Base-by-base conservation (phyloP, 2,888 invertebrate genomes). In the Limnephilus marmoratus region DNA sequence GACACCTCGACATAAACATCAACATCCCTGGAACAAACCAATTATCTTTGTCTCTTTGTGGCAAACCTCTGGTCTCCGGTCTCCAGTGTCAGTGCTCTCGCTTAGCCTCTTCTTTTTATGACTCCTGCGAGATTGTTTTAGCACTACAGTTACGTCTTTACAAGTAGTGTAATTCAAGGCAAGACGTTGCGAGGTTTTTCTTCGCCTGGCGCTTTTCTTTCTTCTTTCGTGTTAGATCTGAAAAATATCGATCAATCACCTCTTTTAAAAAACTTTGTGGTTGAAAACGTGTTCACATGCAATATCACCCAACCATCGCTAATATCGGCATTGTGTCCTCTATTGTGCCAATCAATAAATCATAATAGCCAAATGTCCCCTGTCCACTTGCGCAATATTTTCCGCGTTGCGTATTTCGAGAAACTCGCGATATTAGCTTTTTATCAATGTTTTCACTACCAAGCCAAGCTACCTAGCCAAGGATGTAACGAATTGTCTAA, bases 1-100 rank as follows among this genome's bases (percentile, higher is more conserved):
- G 68, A 87, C 87, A 87, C 68, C 34, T 31, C 87, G 24, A 9
- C 85, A n/a, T 37, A 31, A 31, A n/a, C 41, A n/a, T 85, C 85
- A 29, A n/a, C 31, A 86, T 41, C 53, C 53, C 31, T 87, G 15
- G 1, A 24, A 68, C 24, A 31, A n/a, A 31, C 87, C 87, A 68
- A 53, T 87, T 53, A 87, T 53, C 34, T 37, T 34, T 7, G 68
- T 7, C 87, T 37, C 86, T 45, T 86, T 86, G 9, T 45, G 80
- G 34, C 37, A 24, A 37, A 83, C 83, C 41, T 83, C 24, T 37
- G 34, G 9, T 83, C 9, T 68, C n/a, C 68, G 7, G 9, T 83
- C n/a, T 68, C 68, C 68, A n/a, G 68, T 68, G 68, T n/a, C 68
- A 68, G 68, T 68, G 68, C 68, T 68, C 68, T n/a, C 68, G 68